phyloP scores from a whole-genome alignment of 2,797 vertebrate genomes.

The Synanceia verrucosa region DNA sequence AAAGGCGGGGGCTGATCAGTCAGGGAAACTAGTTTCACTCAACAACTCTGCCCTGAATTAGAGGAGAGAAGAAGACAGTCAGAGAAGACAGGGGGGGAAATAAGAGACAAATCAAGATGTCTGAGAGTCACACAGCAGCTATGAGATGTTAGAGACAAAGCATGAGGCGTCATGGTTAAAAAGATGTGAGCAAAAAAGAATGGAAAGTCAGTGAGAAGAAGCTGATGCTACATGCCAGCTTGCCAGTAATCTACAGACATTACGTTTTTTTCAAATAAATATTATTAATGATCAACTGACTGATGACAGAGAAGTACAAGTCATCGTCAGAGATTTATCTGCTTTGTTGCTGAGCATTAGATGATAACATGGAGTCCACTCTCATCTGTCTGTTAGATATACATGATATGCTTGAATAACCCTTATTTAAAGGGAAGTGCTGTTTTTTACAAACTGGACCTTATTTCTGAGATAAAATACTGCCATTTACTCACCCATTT shows the following conservation, averaged over 20 bases:
- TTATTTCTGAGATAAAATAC: too few species aligned
- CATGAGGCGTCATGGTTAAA: neutral
- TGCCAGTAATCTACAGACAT: neutral
- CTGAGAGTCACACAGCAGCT: slow-evolving; percentile 38
- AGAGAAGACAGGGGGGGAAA: slow-evolving; percentile 69
- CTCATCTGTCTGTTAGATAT: neutral
- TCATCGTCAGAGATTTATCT: neutral
- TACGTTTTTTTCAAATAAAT: neutral
- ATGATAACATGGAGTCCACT: neutral
- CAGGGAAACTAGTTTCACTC: slow-evolving; percentile 91
- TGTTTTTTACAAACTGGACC: too few species aligned
- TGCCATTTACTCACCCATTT: too few species aligned
- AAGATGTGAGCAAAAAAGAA: slow-evolving; percentile 6
- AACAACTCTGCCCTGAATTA: slow-evolving; percentile 90
- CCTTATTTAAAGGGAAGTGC: too few species aligned
- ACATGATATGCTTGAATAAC: too few species aligned
- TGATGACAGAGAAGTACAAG: neutral
- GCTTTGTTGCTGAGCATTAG: neutral
- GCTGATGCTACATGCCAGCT: slow-evolving; percentile 21
- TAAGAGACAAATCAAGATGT: slow-evolving; percentile 68
- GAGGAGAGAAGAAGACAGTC: slow-evolving; percentile 85
- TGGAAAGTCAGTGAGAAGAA: slow-evolving; percentile 3
- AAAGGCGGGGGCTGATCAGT: slow-evolving; percentile 85
- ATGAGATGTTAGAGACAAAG: slow-evolving; percentile 26
- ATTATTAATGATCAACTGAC: neutral